Percentiles rank a stretch among this genome's conserved stretches.
These are phyloP conservation scores for Sesia apiformis DNA, from an alignment of 2,888 invertebrate species.

Conservation along the genomic window DNA sequence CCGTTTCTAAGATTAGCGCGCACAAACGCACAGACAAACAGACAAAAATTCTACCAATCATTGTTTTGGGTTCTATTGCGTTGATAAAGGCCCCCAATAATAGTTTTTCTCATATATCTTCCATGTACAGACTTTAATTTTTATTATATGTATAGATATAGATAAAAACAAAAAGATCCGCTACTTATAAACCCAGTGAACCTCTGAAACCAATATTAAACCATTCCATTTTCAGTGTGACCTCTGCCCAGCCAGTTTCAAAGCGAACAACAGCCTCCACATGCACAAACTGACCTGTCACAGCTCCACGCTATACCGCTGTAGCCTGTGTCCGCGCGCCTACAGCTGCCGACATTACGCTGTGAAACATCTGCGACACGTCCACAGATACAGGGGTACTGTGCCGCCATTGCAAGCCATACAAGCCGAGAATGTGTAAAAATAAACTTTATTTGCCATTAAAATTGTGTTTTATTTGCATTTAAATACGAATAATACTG, in stretches of 20 bases:
- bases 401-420: neutral
- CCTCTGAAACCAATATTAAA: too few species aligned
- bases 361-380: slow-evolving; percentile 26
- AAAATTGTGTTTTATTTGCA: neutral
- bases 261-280: slow-evolving; percentile 36
- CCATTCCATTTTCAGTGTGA: slow-evolving; percentile 28
- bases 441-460: neutral
- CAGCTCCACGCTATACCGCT: slow-evolving; percentile 16
- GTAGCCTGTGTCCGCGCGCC: slow-evolving; percentile 14
- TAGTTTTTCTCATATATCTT: too few species aligned
- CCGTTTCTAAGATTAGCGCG: too few species aligned
- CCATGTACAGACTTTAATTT: too few species aligned
- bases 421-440: neutral
- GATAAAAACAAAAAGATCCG: too few species aligned
- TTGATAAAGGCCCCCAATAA: too few species aligned
- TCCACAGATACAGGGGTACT: slow-evolving; percentile 19
- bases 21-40: too few species aligned
- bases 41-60: too few species aligned
- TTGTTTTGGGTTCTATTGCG: too few species aligned
- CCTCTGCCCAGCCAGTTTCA: slow-evolving; percentile 39
- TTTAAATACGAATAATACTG: neutral
- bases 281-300: slow-evolving; percentile 38
- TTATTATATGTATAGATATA: too few species aligned
- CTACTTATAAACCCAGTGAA: too few species aligned
- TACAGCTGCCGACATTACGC: slow-evolving; percentile 36